These are phyloP conservation scores for Tetrapedia diversipes DNA, from an alignment of 2,888 invertebrate species.

Conservation along the genomic window DNA sequence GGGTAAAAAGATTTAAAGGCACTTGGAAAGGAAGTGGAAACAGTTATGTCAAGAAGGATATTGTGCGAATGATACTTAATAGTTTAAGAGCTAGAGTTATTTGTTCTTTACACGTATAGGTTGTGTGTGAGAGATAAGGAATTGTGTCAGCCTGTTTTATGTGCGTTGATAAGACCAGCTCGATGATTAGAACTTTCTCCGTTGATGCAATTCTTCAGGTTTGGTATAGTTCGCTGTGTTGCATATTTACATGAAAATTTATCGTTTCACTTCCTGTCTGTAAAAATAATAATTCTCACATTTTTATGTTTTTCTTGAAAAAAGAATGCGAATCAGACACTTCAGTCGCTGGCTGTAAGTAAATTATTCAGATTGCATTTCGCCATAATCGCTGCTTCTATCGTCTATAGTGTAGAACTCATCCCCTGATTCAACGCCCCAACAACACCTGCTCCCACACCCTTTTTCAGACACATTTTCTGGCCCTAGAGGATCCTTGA, in stretches of 20 bases:
- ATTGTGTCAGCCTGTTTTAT: constrained; percentile 23
- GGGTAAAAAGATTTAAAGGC: neutral
- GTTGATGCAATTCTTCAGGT: constrained; percentile 18
- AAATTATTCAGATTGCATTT: neutral
- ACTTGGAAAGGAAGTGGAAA: neutral
- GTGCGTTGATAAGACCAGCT: constrained; percentile 26
- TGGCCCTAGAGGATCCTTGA: neutral
- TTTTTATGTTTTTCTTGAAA: no score
- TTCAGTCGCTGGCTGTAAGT: no score
- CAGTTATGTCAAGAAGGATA: neutral
- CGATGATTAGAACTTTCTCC: constrained; percentile 37
- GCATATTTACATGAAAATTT: neutral
- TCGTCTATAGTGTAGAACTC: neutral
- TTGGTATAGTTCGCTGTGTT: neutral
- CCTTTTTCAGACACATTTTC: constrained; percentile 7
- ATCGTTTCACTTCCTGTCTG: neutral
- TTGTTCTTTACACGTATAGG: neutral
- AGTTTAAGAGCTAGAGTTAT: neutral
- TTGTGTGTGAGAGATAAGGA: constrained; percentile 16
- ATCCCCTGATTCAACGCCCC: constrained; percentile 11
- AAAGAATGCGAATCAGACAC: no score
- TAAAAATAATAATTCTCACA: neutral
- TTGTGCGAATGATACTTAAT: neutral
- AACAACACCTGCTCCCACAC: constrained; percentile 27
- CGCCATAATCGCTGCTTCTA: neutral